Evolutionary conservation across 1,140 invertebrate species (phyloP), one percentile per base, ranked within the genome.

Genomic region (Harpegnathos saltator): DNA sequence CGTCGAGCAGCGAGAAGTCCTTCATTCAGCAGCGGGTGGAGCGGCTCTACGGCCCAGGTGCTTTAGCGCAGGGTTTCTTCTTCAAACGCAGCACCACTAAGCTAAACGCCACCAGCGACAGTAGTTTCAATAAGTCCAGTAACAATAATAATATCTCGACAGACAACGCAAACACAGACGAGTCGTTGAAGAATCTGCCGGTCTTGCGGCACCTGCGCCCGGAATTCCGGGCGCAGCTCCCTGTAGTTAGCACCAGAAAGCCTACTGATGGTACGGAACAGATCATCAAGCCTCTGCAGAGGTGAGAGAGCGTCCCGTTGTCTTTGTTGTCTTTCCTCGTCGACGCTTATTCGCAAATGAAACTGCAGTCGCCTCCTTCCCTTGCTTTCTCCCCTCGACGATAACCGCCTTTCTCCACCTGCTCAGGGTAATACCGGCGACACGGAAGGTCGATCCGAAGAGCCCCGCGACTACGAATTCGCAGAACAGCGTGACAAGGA

Each of bases 1-100:
- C 92, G 11, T 82, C 88, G 0, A 95, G 93, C 89, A 95, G 95
- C 62, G 96, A 96, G 87, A 97, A 97, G 90, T 98, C 97, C 48
- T 97, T 98, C 85, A 98, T 98, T 44, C 97, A 98, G 91, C 97
- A 98, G 91, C 95, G 97, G 52, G 97, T 98, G 0, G 98, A 98
- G 90, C 95, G 97, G 77, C 92, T 98, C 0, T 98, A 98, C 92
- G 98, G 98, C 0, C 97, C 97, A 0, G 97, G 97, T 29, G 97
- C 97, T 15, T 90, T 98, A 9, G 97, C 97, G 3, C 97, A 97
- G 91, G 97, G 97, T 9, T 98, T 98, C 89, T 97, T 97, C 90
- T 96, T 96, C 82, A 94, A 93, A 72, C 93, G 94, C 56, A 90
- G 91, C 81, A 93, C 86, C 66, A 93, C 84, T 82, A 93, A 93